Conservation (phyloP, 2,113 vertebrate genomes). For the Alexandromys fortis region DNA sequence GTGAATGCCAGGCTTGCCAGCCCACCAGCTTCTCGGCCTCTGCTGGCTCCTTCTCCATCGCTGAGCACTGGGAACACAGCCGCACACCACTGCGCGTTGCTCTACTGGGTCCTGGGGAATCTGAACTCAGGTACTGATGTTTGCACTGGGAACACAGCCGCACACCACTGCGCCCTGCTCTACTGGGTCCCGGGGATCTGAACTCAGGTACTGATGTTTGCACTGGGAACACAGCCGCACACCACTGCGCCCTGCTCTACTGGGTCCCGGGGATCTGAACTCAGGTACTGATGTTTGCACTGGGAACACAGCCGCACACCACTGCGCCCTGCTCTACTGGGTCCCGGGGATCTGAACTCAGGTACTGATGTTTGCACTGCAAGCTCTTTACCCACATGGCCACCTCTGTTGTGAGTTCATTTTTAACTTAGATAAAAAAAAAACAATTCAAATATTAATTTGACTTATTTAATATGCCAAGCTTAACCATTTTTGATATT, state of each 20-base stretch:
- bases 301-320: too few species aligned
- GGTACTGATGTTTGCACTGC: too few species aligned
- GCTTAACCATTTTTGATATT: slow-evolving; percentile 53
- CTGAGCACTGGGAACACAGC: neutral
- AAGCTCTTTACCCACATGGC: neutral
- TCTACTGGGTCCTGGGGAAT: neutral
- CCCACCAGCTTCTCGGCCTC: neutral
- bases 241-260: too few species aligned
- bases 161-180: too few species aligned
- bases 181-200: too few species aligned
- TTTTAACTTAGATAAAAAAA: slow-evolving; percentile 48
- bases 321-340: too few species aligned
- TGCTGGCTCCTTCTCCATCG: neutral
- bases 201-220: neutral
- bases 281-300: neutral
- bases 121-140: neutral
- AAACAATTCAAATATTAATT: slow-evolving; percentile 1
- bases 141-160: neutral
- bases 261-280: too few species aligned
- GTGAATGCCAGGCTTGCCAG: neutral
- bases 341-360: too few species aligned
- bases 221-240: too few species aligned
- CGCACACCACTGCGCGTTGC: neutral
- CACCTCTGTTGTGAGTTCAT: neutral
- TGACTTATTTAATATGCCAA: slow-evolving; percentile 7